Evolutionary conservation across 2,888 invertebrate genomes (phyloP).

Genomic region (Dolichopus griseipennis): DNA sequence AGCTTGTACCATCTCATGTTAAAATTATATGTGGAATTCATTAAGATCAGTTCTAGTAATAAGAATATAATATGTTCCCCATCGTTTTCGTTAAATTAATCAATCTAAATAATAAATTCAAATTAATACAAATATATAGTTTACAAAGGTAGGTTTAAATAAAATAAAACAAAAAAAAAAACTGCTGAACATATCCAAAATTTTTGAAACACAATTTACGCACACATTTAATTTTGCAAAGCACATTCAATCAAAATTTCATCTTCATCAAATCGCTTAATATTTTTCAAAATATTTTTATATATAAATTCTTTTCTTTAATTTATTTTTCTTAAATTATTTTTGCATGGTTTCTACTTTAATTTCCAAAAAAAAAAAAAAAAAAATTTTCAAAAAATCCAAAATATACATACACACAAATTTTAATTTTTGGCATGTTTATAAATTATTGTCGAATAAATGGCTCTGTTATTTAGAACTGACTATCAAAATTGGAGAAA

Average conservation of each 20-base stretch:
- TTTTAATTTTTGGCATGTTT: neutral
- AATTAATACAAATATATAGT: too few relatives aligned
- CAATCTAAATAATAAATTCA: too few relatives aligned
- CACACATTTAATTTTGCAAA: neutral
- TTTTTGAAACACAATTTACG: too few relatives aligned
- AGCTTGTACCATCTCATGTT: too few relatives aligned
- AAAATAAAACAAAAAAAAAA: too few relatives aligned
- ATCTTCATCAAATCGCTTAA: neutral
- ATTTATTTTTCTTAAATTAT: constrained; percentile 3
- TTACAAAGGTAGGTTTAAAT: too few relatives aligned
- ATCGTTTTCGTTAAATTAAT: too few relatives aligned
- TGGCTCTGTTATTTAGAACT: neutral
- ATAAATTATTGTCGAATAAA: neutral
- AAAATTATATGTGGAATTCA: too few relatives aligned
- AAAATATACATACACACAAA: too few relatives aligned
- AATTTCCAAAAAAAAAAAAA: neutral
- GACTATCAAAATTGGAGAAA: neutral
- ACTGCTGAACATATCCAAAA: too few relatives aligned
- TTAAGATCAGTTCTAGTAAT: too few relatives aligned
- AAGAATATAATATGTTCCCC: too few relatives aligned
- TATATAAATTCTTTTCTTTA: neutral
- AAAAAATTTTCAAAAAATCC: neutral
- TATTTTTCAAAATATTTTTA: neutral
- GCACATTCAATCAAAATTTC: neutral
- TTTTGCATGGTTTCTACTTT: constrained; percentile 1